Evolutionary conservation across 2,888 invertebrate genomes (phyloP), one percentile per base, ranked within the genome.

Genomic region (Parascotia fuliginaria): DNA sequence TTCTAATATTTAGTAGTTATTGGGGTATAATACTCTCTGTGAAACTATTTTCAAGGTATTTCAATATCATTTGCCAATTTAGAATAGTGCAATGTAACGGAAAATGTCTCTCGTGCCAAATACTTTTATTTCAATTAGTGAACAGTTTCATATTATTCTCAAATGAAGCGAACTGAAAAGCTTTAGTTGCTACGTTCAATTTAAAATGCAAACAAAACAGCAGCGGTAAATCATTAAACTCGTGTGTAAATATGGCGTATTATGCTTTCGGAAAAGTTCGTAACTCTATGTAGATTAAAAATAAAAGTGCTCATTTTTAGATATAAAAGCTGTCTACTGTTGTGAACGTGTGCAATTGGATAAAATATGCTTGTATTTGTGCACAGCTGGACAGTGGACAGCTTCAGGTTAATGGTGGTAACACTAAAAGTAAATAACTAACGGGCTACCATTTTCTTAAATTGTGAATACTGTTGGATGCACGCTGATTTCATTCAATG

Each of bases 41-140:
- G 40, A 44, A 31, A 22, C 12, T 31, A 39, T 52, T 53, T 44
- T 33, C 22, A 28, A 39, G 44, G 42, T 32, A 39, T 39, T 52
- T 55, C 13, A 1, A 11, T 9, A 32, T 24, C 45, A 58, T 62
- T 65, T 45, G 19, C 27, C 32, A 46, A 46, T 65, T 38, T 36
- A 33, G 60, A 43, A 44, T 50, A 44, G 31, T 9, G 22, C 28
- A 27, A 38, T 39, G 33, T 28, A 11, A 32, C 32, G 19, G 11
- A 19, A 45, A 48, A 39, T 45, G n/a, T 29, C 19, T 40, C 13
- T 28, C 41, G 12, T 27, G 32, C 38, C 28, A 48, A 33, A 39
- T 27, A 36, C 22, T 45, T 41, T 48, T 33, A 47, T 40, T 41
- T 54, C 15, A 48, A 48, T 53, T 50, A 53, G 45, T 15, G 24